Evolutionary conservation across 2,888 invertebrate genomes (phyloP).

Genomic region (Malacosoma neustria): DNA sequence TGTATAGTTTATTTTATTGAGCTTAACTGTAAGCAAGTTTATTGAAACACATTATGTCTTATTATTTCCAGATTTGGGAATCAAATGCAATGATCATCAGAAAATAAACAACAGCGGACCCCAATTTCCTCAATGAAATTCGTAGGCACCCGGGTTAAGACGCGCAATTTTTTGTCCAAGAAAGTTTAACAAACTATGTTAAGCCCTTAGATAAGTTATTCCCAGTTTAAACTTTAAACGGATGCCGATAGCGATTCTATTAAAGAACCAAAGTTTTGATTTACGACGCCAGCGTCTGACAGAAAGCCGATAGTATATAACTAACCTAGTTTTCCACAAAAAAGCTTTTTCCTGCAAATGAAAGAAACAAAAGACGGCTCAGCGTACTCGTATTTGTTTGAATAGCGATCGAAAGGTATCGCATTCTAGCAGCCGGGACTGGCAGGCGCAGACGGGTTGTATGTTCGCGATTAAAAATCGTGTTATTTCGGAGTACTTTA

Average conservation of each 20-base stretch:
- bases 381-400: conserved; percentile 39
- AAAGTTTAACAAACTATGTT: too few relatives aligned
- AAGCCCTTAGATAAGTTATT: too few relatives aligned
- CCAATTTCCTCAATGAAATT: too few relatives aligned
- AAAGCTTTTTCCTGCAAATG: conserved; percentile 8
- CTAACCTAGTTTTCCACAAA: not conserved
- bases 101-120: too few relatives aligned
- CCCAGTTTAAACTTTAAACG: not conserved
- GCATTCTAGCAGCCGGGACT: conserved; percentile 21
- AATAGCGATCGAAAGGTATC: conserved; percentile 37
- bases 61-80: too few relatives aligned
- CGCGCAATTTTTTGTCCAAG: too few relatives aligned
- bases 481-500: too few relatives aligned
- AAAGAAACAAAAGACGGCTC: conserved; percentile 28
- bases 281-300: not conserved
- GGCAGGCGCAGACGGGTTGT: not conserved
- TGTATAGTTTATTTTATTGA: too few relatives aligned
- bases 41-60: too few relatives aligned
- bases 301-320: not conserved
- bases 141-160: too few relatives aligned
- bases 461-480: conserved; percentile 6
- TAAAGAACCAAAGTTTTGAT: not conserved
- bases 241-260: not conserved
- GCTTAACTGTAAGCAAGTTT: too few relatives aligned
- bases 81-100: too few relatives aligned